phyloP scores from a whole-genome alignment of 1,140 invertebrate genomes.

The Drosophila pallidifrons region DNA sequence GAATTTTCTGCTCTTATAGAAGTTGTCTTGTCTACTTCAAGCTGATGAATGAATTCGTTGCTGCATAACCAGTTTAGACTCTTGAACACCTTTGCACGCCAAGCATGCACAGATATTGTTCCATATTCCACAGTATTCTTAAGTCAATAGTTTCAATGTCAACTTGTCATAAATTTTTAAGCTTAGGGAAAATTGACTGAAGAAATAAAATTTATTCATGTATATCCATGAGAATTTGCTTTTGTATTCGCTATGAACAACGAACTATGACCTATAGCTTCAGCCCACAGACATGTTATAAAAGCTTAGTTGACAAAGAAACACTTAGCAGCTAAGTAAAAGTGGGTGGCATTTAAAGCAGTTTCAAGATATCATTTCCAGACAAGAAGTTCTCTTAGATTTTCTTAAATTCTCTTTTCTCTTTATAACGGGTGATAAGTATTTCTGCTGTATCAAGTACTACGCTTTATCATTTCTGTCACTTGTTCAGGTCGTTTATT shows the following conservation, averaged over 20 bases:
- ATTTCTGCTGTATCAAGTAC: conserved; percentile 17
- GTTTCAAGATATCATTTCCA: background rate
- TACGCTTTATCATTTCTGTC: conserved; percentile 22
- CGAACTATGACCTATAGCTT: conserved; percentile 6
- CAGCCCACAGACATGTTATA: background rate
- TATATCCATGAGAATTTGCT: background rate
- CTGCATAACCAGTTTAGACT: conserved; percentile 8
- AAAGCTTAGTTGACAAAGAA: conserved; percentile 3
- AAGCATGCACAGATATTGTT: background rate
- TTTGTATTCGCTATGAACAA: conserved; percentile 6
- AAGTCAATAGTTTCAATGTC: conserved; percentile 11
- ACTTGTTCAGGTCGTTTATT: conserved; percentile 9
- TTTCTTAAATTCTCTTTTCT: background rate
- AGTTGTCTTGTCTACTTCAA: too few species aligned
- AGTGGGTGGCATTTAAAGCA: background rate
- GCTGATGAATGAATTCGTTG: too few species aligned
- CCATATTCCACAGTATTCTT: background rate
- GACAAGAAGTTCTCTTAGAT: background rate
- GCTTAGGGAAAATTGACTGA: background rate
- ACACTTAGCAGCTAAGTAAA: background rate
- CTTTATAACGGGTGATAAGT: background rate
- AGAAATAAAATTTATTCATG: conserved; percentile 11
- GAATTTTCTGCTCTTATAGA: too few species aligned
- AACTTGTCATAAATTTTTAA: conserved; percentile 4
- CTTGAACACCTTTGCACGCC: background rate